Percentiles rank a stretch among this genome's conserved stretches.
Evolutionary conservation across 2,797 vertebrate genomes (phyloP).

Genomic region (Amphiprion clarkii): DNA sequence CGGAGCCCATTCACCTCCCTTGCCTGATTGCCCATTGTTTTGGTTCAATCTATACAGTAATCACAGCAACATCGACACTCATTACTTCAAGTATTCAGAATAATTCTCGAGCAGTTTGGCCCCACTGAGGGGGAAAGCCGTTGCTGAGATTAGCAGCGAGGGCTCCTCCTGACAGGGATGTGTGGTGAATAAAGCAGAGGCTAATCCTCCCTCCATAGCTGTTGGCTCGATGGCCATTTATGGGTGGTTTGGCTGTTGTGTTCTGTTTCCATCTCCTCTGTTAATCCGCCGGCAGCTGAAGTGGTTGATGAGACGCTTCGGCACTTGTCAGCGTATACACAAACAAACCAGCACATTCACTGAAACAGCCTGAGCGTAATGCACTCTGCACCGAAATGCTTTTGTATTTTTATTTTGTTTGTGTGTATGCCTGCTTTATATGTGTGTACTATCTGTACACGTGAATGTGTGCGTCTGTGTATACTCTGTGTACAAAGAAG

Average conservation of each 20-base stretch:
- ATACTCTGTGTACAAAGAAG: conserved; percentile 45
- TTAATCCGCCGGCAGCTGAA: conserved; percentile 72
- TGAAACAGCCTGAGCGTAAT: conserved; percentile 46
- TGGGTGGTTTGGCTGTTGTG: conserved; percentile 69
- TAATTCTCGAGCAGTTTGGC: conserved; percentile 34
- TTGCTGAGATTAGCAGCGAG: conserved; percentile 62
- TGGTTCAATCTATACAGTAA: conserved; percentile 15
- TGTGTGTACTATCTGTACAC: conserved; percentile 12
- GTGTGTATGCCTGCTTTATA: conserved; percentile 12
- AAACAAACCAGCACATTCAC: conserved; percentile 62
- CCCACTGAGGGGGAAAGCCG: conserved; percentile 37
- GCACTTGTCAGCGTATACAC: conserved; percentile 55
- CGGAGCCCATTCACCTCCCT: conserved; percentile 4
- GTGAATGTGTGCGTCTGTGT: conserved; percentile 12
- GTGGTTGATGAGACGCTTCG: conserved; percentile 70
- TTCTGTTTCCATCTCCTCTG: conserved; percentile 68
- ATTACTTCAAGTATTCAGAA: conserved; percentile 36
- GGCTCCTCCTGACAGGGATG: conserved; percentile 51
- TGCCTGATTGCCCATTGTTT: conserved; percentile 44
- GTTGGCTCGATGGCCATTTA: conserved; percentile 73
- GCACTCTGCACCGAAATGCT: conserved; percentile 27
- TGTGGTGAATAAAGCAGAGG: conserved; percentile 66
- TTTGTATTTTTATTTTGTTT: conserved; percentile 44
- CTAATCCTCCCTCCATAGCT: conserved; percentile 73
- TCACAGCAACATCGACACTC: conserved; percentile 32